phyloP scores from a whole-genome alignment of 2,888 invertebrate species.

The Homarus gammarus region DNA sequence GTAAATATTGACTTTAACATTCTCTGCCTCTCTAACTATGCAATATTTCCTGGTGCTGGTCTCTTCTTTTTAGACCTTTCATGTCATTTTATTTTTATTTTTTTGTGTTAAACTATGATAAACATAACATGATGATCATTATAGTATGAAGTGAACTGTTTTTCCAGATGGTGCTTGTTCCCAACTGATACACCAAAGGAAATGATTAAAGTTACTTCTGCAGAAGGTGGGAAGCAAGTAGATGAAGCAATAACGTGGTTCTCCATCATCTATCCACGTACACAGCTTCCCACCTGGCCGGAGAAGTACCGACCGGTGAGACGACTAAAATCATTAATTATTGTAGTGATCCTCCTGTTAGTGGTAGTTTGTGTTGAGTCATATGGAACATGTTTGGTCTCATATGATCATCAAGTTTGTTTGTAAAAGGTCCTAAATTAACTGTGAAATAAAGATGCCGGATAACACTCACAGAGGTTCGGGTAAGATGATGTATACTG shows the following conservation, averaged over 20 bases:
- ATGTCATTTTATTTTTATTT: not conserved
- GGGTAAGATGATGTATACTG: no score
- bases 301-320: conserved; percentile 90
- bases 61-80: not conserved
- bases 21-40: no score
- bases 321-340: conserved; percentile 27
- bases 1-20: no score
- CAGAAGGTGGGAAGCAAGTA: conserved; percentile 96
- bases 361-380: no score
- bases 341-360: no score
- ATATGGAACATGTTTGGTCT: no score
- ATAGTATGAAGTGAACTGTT: not conserved
- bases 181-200: conserved; percentile 98
- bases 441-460: no score
- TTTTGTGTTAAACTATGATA: not conserved
- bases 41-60: no score
- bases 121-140: no score
- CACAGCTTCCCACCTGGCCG: conserved; percentile 93
- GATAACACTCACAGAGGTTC: no score
- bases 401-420: no score
- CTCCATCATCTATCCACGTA: conserved; percentile 94
- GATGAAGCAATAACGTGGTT: conserved; percentile 99
- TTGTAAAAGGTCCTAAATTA: no score
- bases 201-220: conserved; percentile 93
- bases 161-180: conserved; percentile 94